Evolutionary conservation across 2,113 vertebrate species (phyloP), one percentile per base, ranked within the genome.

Genomic region (Pseudopodoces humilis): DNA sequence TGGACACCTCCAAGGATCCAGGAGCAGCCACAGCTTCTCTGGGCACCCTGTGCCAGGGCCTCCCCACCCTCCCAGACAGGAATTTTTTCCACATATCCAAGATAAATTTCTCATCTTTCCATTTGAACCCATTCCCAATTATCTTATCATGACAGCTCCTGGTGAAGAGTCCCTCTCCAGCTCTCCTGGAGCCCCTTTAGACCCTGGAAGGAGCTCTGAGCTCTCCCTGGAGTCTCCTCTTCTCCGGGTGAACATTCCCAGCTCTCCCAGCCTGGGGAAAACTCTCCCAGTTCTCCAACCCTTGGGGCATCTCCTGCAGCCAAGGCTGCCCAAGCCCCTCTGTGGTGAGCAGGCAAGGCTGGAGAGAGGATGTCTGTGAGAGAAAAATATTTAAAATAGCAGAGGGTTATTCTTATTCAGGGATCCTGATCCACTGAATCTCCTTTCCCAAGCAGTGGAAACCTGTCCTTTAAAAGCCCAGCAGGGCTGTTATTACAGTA

Each of bases 11-110:
- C 60, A 89, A 62, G 16, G 44, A 46, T 67, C n/a, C 85, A 71
- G 23, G 19, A 20, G 3, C 60, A 67, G 60, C 22, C 59, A n/a
- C 77, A 74, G 68, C 59, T 65, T 0, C 59, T 65, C 86, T 80
- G 67, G 31, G 21, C 1, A 65, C 1, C 3, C 50, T 22, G 2
- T 49, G 6, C 37, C 52, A 76, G 53, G 3, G 5, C 37, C 46
- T 68, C 0, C 0, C 11, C 50, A 43, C 50, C 15, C 18, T 67
- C 33, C 0, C 19, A 88, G 35, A 1, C 12, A 74, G 2, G 7
- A 50, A 88, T 65, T 58, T 1, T 17, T 63, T 64, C 43, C 37
- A 4, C 2, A 28, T 13, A 64, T 53, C 37, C 19, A 64, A 64
- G 15, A 11, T n/a, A 22, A 43, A 43, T 64, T 43, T 64, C 31